These are phyloP conservation scores for Cochlearius cochlearius DNA, from an alignment of 2,113 vertebrate genomes.

Conservation along the genomic window DNA sequence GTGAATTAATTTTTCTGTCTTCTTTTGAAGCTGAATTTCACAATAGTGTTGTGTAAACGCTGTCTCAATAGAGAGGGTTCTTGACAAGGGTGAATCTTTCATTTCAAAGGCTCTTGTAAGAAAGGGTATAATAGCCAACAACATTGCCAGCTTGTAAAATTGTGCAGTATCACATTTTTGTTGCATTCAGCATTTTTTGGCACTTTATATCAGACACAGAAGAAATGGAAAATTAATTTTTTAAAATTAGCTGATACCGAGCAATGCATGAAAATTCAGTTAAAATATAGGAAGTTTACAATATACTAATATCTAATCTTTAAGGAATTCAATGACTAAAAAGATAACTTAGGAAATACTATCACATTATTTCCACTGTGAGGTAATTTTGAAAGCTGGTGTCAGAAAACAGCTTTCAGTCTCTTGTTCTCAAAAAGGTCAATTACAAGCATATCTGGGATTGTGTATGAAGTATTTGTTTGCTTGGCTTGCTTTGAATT, in stretches of 20 bases:
- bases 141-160: not conserved
- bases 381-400: not conserved
- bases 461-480: not conserved
- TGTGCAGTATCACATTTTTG: not conserved
- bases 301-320: not conserved
- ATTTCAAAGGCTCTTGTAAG: not conserved
- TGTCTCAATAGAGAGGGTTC: not conserved
- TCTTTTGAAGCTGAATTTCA: conserved; percentile 1
- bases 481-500: not conserved
- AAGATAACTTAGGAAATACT: not conserved
- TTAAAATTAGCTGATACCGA: not conserved
- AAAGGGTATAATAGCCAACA: not conserved
- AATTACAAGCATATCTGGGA: not conserved
- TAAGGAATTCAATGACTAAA: not conserved
- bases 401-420: not conserved
- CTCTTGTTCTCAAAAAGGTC: not conserved
- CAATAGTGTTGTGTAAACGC: not conserved
- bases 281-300: not conserved
- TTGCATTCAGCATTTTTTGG: not conserved
- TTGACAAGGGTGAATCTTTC: not conserved
- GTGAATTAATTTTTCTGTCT: conserved; percentile 5
- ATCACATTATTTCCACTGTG: not conserved
- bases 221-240: conserved; percentile 22
- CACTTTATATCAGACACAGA: not conserved
- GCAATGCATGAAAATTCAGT: not conserved